Conservation (phyloP, 2,113 vertebrate genomes). For the Nibea coibor region DNA sequence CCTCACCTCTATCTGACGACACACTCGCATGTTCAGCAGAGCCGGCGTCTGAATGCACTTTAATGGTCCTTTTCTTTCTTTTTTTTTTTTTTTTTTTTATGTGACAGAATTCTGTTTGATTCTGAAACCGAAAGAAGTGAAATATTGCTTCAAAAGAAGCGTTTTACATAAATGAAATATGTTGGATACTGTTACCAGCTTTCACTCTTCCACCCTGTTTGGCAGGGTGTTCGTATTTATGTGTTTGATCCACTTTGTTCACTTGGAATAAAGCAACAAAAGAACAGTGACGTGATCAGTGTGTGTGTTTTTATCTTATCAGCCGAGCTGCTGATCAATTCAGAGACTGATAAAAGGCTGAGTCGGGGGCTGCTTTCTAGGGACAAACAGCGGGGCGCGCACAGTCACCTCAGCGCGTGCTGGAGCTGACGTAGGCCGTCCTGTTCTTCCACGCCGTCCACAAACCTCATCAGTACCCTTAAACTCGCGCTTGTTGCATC, state of each 20-base stretch:
- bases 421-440: no score
- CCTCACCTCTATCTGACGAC: slow-evolving; percentile 14
- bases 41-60: slow-evolving; percentile 73
- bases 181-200: slow-evolving; percentile 48
- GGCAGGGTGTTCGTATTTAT: slow-evolving; percentile 60
- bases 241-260: slow-evolving; percentile 64
- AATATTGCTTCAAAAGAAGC: slow-evolving; percentile 66
- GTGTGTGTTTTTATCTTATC: no score
- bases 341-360: background rate
- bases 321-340: background rate
- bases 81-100: no score
- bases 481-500: background rate
- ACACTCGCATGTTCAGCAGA: slow-evolving; percentile 7
- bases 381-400: background rate
- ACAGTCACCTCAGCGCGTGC: background rate
- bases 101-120: slow-evolving; percentile 56
- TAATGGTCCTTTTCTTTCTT: slow-evolving; percentile 37
- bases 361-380: background rate
- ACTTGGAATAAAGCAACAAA: slow-evolving; percentile 76
- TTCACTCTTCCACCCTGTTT: slow-evolving; percentile 50
- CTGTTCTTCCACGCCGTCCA: background rate
- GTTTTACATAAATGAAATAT: slow-evolving; percentile 39
- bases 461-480: background rate
- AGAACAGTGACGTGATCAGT: slow-evolving; percentile 14
- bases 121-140: slow-evolving; percentile 47